Base-by-base conservation (phyloP, 2,797 vertebrate species). In the Steatocranus sp. region DNA sequence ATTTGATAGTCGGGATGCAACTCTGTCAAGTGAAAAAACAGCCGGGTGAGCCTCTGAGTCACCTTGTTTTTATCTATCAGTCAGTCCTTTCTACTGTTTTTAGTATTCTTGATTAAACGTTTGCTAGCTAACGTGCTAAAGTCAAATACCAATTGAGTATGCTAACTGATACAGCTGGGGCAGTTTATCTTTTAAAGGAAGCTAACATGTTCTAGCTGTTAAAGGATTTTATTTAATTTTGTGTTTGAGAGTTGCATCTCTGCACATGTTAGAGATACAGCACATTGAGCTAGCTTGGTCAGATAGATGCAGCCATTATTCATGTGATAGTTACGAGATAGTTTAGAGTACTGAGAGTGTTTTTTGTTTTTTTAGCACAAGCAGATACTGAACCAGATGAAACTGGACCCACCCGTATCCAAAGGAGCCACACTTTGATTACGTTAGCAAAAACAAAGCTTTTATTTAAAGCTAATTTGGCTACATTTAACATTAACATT, bases 391-490 rank as follows among this genome's bases (percentile, higher is more conserved):
- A 63, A 36, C 32, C 18, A 36, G 58, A 61, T 61, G 4, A 61
- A 0, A 36, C 30, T 61, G 32, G 56, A 61, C 0, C 32, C 56
- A 36, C 32, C 18, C 41, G 11, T 46, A 17, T 7, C 46, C n/a
- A 66, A 66, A 66, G 61, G 36, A 41, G 61, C 8, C 36, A 68
- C 36, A 68, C 63, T 66, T 66, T 68, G 63, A 25, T 41, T 41
- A 68, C 1, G 1, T 20, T 23, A 68, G 20, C 61, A 66, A 41
- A 66, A 68, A 23, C 36, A 25, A 23, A 25, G 8, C 27, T 56
- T n/a, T 61, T 61, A 11, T n/a, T 20, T 61, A 12, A 36, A 34
- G 61, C 36, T 41, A 25, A 66, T 41, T 23, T 66, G 61, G 12
- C 12, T 41, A 66, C 54, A 56, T 56, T 32, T 56, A 56, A 56